phyloP scores from a whole-genome alignment of 2,797 vertebrate species.

The Bovichtus diacanthus region DNA sequence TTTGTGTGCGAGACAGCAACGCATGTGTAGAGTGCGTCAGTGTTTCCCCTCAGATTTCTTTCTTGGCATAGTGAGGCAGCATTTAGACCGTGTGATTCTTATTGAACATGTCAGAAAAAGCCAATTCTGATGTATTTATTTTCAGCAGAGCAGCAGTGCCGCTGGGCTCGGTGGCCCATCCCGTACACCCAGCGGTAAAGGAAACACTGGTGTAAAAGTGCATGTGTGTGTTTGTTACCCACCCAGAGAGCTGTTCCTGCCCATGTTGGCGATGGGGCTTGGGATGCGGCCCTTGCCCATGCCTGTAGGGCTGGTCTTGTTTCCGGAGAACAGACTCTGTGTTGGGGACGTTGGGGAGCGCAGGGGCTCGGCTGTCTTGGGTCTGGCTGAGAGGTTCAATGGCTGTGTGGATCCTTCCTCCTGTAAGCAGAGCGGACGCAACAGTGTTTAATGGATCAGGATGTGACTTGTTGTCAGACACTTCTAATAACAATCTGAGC shows the following conservation, averaged over 20 bases:
- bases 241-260: constrained; percentile 94
- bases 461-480: too few species aligned
- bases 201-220: constrained; percentile 5
- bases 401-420: constrained; percentile 95
- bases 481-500: too few species aligned
- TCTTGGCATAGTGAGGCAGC: background rate
- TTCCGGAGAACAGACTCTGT: constrained; percentile 89
- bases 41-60: constrained; percentile 13
- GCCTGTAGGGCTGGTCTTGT: constrained; percentile 90
- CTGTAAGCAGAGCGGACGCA: constrained; percentile 63
- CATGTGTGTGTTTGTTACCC: constrained; percentile 52
- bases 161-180: background rate
- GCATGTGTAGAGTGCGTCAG: background rate
- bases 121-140: background rate
- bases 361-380: constrained; percentile 91
- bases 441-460: background rate
- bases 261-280: constrained; percentile 88
- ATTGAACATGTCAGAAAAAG: constrained; percentile 38
- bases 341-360: constrained; percentile 91
- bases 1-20: constrained; percentile 18
- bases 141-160: background rate
- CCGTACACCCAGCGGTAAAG: background rate
- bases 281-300: constrained; percentile 91
- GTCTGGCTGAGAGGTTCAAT: constrained; percentile 93
- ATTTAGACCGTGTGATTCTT: constrained; percentile 5